phyloP scores from a whole-genome alignment of 2,888 invertebrate species.

The Chloroclystis v-ata region DNA sequence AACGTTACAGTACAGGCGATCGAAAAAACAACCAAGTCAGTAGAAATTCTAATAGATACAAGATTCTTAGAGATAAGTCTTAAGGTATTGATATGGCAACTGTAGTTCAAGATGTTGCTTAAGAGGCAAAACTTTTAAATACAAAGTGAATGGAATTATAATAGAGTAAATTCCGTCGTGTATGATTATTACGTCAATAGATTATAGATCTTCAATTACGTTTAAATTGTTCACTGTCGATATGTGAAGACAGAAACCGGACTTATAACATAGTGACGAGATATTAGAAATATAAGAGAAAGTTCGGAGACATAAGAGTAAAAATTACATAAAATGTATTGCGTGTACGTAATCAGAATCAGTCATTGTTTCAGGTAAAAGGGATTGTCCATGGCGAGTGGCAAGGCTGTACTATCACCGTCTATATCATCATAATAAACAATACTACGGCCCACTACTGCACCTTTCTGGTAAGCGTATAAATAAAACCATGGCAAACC shows the following conservation, averaged over 20 bases:
- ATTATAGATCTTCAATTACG: no score
- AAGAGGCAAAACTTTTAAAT: conserved; percentile 6
- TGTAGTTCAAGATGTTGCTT: conserved; percentile 5
- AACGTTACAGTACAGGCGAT: conserved; percentile 21
- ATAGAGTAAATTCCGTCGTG: background rate
- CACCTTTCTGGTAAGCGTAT: no score
- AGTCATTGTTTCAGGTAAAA: conserved; percentile 28
- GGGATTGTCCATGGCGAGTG: background rate
- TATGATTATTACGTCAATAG: no score
- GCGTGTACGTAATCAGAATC: conserved; percentile 23
- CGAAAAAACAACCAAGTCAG: conserved; percentile 27
- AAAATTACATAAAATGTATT: conserved; percentile 4
- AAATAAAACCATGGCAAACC: no score
- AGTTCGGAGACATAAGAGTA: conserved; percentile 16
- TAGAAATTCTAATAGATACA: conserved; percentile 35
- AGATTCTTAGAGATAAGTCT: conserved; percentile 26
- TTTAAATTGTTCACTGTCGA: no score
- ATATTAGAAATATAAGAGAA: conserved; percentile 12
- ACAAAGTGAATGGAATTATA: background rate
- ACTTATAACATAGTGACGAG: no score
- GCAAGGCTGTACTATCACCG: no score
- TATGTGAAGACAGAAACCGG: no score
- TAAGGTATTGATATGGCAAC: conserved; percentile 33
- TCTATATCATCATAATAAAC: no score
- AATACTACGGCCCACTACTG: no score